Conservation (phyloP, 2,888 invertebrate genomes). For the Drosophila lutescens region DNA sequence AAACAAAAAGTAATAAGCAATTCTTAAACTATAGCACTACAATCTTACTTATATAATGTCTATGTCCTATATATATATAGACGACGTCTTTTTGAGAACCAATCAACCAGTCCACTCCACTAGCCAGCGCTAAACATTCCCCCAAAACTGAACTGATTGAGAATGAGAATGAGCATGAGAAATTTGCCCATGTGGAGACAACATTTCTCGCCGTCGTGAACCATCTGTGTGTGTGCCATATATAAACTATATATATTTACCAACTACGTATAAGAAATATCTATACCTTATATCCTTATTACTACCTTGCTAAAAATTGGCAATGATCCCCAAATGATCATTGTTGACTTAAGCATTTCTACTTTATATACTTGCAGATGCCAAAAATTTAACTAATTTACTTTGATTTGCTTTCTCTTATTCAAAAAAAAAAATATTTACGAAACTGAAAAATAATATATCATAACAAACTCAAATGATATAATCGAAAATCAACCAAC, state of each 20-base stretch:
- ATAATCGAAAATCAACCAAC: conserved; percentile 49
- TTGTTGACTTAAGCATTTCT: conserved; percentile 81
- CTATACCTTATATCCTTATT: conserved; percentile 24
- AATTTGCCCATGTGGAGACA: conserved; percentile 68
- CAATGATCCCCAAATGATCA: conserved; percentile 71
- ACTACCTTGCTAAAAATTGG: conserved; percentile 61
- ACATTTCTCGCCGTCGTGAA: conserved; percentile 70
- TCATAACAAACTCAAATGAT: conserved; percentile 50
- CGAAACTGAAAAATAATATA: conserved; percentile 43
- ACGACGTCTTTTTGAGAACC: conserved; percentile 53
- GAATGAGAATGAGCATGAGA: conserved; percentile 54
- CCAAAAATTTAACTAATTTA: conserved; percentile 82
- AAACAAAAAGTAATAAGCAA: conserved; percentile 65
- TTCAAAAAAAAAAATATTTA: conserved; percentile 69
- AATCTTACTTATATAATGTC: conserved; percentile 47
- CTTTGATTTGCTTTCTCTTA: conserved; percentile 83
- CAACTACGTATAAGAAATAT: conserved; percentile 37
- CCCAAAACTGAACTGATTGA: conserved; percentile 54
- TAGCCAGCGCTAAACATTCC: conserved; percentile 70
- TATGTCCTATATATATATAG: conserved; percentile 51
- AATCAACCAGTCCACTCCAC: conserved; percentile 65
- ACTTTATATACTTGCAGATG: conserved; percentile 80
- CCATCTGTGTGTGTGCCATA: conserved; percentile 49
- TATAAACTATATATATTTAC: conserved; percentile 27
- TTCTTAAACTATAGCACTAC: conserved; percentile 40